Evolutionary conservation across 2,797 vertebrate species (phyloP), one percentile per base, ranked within the genome.

Genomic region (Scleropages formosus): DNA sequence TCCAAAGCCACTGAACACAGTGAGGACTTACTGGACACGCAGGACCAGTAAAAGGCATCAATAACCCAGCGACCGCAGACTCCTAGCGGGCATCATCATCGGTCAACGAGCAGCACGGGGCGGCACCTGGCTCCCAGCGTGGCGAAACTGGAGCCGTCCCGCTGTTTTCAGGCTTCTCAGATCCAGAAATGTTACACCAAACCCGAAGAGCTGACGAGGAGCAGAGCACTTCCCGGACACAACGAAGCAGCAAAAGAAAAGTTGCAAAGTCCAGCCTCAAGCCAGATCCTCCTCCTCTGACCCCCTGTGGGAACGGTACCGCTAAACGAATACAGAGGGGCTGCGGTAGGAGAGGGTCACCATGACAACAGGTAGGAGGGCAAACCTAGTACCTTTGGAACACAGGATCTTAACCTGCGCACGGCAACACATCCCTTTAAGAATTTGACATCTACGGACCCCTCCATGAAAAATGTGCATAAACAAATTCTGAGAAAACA

Each of bases 111-210:
- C 56, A 15, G 44, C 16, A 1, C 15, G 74, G 66, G 66, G 24
- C 61, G 67, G 44, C 75, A 71, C 18, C 27, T 62, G 56, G 75
- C 56, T 20, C 10, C 15, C 18, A 75, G 58, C 60, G 62, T 39
- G 39, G 0, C 15, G 20, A 6, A 63, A 63, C 44, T 46, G 11
- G 44, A 18, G 59, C 31, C 60, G 3, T 8, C n/a, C 44, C n/a
- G 27, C 66, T 62, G 16, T 3, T 65, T 24, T 20, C 8, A 13
- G 16, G 58, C 1, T 31, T 18, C 74, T 68, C 49, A 69, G 65
- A 75, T 60, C 31, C 65, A 68, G 64, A 27, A 24, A 66, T 61
- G 56, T 53, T 24, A 72, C 61, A 44, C 47, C 26, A 58, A 31
- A 27, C 27, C 49, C 27, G 22, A 56, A 22, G 4, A 15, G 1